Percentiles rank a stretch among this genome's conserved stretches.
These are phyloP conservation scores for Chloroclysta siterata DNA, from an alignment of 2,888 invertebrate genomes.

Conservation along the genomic window DNA sequence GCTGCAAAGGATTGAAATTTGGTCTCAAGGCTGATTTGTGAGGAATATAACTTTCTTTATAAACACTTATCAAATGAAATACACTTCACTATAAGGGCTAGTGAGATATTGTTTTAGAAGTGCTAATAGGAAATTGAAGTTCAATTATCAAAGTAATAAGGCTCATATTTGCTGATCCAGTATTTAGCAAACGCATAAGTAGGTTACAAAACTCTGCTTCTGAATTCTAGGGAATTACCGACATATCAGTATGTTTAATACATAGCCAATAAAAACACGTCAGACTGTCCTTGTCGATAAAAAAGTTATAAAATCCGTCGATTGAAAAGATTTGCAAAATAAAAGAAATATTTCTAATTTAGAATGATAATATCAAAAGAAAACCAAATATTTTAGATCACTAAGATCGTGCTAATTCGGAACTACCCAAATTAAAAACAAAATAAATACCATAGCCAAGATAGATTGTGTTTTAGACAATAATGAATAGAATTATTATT, in stretches of 20 bases:
- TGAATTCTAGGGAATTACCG: slow-evolving; percentile 4
- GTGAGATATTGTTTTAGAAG: slow-evolving; percentile 5
- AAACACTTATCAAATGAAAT: slow-evolving; percentile 1
- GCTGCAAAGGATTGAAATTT: slow-evolving; percentile 23
- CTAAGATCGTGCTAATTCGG: no score
- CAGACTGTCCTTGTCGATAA: neutral
- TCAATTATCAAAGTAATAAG: neutral
- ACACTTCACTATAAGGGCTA: slow-evolving; percentile 16
- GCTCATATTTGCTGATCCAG: neutral
- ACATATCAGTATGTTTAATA: neutral
- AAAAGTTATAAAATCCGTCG: no score
- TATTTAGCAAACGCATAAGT: neutral
- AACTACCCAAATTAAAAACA: no score
- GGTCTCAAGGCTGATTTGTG: slow-evolving; percentile 10
- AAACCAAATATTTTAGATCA: no score
- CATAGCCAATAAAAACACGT: neutral
- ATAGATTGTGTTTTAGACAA: no score
- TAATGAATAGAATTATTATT: no score
- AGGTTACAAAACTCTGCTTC: neutral
- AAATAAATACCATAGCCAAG: no score
- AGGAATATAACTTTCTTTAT: slow-evolving; percentile 6
- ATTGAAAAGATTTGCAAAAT: no score
- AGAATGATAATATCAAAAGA: no score
- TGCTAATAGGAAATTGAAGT: neutral
- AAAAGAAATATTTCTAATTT: no score